phyloP scores from a whole-genome alignment of 2,797 vertebrate genomes.

The Trachops cirrhosus region DNA sequence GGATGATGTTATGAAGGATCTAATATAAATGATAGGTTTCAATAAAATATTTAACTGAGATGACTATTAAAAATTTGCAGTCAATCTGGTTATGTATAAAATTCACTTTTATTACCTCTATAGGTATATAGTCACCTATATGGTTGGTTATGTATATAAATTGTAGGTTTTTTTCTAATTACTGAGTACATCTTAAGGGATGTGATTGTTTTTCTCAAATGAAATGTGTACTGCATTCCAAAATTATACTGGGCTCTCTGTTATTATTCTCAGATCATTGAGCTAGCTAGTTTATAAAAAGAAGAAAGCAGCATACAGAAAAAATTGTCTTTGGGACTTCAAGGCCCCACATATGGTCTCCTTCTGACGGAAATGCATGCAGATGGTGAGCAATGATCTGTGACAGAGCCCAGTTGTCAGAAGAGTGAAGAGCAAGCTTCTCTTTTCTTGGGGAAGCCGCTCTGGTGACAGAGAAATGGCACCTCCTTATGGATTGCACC shows the following conservation, averaged over 20 bases:
- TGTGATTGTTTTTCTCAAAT: not conserved
- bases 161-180: not conserved
- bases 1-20: not conserved
- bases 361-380: not conserved
- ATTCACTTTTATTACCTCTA: not conserved
- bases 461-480: not conserved
- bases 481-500: not conserved
- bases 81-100: not conserved
- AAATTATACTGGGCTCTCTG: not conserved
- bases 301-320: not conserved
- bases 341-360: not conserved
- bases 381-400: not conserved
- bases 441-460: not conserved
- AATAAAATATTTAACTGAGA: slow-evolving; percentile 28
- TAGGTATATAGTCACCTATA: not conserved
- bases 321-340: not conserved
- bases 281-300: not conserved
- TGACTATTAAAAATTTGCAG: not conserved
- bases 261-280: not conserved
- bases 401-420: not conserved
- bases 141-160: not conserved
- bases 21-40: not conserved
- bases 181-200: not conserved
- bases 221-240: not conserved
- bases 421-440: not conserved